phyloP scores from a whole-genome alignment of 1,140 invertebrate genomes.

The Papilio polyxenes region DNA sequence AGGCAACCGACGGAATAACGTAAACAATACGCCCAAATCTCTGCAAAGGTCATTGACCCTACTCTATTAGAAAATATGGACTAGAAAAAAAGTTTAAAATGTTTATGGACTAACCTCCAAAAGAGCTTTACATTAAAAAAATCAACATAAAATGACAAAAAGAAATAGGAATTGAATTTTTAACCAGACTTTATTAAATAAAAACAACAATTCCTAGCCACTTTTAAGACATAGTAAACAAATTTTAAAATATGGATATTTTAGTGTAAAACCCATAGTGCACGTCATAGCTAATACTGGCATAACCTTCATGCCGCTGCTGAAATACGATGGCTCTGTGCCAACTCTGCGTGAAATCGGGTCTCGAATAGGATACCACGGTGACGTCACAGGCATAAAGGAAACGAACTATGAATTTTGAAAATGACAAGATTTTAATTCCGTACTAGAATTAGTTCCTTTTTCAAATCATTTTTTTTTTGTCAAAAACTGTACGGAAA shows the following conservation, averaged over 20 bases:
- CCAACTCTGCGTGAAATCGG: constrained; percentile 12
- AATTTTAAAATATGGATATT: constrained; percentile 12
- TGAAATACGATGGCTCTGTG: constrained; percentile 26
- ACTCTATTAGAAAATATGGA: background rate
- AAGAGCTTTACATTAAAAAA: background rate
- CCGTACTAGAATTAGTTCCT: background rate
- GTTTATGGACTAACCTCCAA: background rate
- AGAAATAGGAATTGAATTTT: background rate
- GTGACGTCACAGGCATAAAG: constrained; percentile 13
- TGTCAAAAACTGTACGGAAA: background rate
- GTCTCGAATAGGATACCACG: constrained; percentile 13
- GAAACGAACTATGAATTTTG: background rate
- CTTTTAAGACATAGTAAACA: background rate
- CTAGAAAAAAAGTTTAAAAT: background rate
- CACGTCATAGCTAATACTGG: constrained; percentile 14
- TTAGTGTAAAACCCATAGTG: constrained; percentile 1
- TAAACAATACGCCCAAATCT: constrained; percentile 31
- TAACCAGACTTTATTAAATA: background rate
- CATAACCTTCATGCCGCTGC: constrained; percentile 14
- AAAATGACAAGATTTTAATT: background rate
- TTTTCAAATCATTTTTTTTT: background rate
- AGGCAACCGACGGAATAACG: constrained; percentile 28
- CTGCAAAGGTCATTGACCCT: background rate
- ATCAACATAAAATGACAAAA: background rate
- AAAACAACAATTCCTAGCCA: background rate